Base-by-base conservation (phyloP, 1,140 invertebrate species). In the Nasonia vitripennis region DNA sequence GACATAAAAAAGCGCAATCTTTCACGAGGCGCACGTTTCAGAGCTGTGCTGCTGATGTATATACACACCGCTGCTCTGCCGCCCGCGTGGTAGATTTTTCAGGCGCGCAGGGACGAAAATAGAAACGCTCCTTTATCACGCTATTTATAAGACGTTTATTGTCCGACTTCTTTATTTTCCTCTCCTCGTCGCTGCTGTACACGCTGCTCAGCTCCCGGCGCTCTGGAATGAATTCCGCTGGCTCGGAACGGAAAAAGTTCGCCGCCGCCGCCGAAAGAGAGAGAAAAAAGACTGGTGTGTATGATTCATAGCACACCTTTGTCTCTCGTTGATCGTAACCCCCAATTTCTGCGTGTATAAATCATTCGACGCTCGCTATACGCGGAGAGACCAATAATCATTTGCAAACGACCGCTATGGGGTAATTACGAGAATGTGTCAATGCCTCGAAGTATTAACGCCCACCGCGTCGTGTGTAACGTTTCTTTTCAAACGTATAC, bases 401-500 rank as follows among this genome's bases (percentile, higher is more conserved):
- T 62, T 62, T 62, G 55, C 55, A 62, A 62, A 62, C 55, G 55
- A 62, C 6, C 55, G 55, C 55, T 45, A 27, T 27, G 41, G 55
- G 4, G 17, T n/a, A 7, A n/a, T 62, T 71, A 71, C 68, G 27
- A 10, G 68, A 71, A 71, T 34, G n/a, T 41, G 79, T 73, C 79
- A 51, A 73, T 81, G 79, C 11, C 11, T 62, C 9, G 48, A 12
- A 10, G 71, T 51, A 81, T 27, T 23, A 17, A 70, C 78, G 78
- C 78, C 78, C 78, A 80, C 78, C 68, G 41, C 37, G 62, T n/a
- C 37, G 62, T n/a, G 68, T 31, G 7, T 55, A 55, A 55, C n/a
- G 68, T 71, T 31, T 31, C 31, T 71, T 12, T 31, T 31, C 68
- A 23, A 17, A 51, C 51, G 17, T 17, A 17, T 27, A 51, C 12